Conservation (phyloP, 2,797 vertebrate genomes). For the Cynopterus sphinx region DNA sequence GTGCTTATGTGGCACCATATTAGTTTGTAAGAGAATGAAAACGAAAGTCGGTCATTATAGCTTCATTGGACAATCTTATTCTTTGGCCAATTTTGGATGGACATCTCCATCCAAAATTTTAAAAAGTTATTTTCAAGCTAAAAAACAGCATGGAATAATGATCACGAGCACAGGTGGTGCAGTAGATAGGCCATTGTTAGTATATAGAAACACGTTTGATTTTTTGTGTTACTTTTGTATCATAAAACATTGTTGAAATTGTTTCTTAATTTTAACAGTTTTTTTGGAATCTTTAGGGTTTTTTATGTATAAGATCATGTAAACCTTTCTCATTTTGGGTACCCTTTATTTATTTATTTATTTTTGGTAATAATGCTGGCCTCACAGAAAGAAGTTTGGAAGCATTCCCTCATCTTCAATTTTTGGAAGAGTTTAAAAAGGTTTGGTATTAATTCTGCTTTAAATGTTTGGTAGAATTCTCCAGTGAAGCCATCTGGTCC, state of each 20-base stretch:
- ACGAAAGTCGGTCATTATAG: neutral
- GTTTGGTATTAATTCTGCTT: neutral
- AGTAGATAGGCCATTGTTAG: neutral
- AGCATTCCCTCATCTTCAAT: neutral
- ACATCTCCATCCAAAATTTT: no score
- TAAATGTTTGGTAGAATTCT: neutral
- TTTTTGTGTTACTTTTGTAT: neutral
- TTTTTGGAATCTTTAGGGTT: neutral
- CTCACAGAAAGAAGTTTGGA: neutral
- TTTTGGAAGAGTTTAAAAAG: neutral
- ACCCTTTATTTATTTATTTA: neutral
- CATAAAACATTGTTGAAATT: neutral
- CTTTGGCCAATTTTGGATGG: neutral
- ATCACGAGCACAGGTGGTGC: neutral
- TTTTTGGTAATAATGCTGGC: neutral
- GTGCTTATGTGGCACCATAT: neutral
- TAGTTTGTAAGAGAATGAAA: neutral
- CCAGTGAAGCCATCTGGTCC: neutral
- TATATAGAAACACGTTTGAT: neutral
- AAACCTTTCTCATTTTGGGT: neutral
- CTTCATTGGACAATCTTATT: neutral
- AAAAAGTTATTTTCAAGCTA: neutral
- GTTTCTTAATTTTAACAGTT: neutral
- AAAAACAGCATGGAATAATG: neutral
- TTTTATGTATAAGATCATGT: neutral